phyloP scores from a whole-genome alignment of 2,888 invertebrate species.

The Cataglyphis altisquamis region DNA sequence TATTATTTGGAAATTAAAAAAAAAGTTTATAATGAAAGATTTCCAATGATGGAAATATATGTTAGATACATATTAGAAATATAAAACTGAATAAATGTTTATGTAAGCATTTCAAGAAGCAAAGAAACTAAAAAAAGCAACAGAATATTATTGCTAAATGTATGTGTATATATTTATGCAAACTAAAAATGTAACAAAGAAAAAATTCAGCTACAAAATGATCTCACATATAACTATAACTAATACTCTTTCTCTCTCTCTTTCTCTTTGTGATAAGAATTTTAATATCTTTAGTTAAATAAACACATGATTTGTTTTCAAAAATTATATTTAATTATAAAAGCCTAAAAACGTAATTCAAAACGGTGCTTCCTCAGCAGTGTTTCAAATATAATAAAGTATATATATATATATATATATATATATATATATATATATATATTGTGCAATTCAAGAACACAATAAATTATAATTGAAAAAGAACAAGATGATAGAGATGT shows the following conservation, averaged over 20 bases:
- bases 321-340: constrained; percentile 4
- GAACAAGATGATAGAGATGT: background rate
- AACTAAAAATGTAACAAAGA: constrained; percentile 24
- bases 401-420: background rate
- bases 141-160: constrained; percentile 2
- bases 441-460: background rate
- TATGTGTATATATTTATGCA: background rate
- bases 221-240: constrained; percentile 20
- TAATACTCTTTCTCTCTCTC: background rate
- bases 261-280: background rate
- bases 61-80: background rate
- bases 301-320: constrained; percentile 14
- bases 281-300: background rate
- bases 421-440: background rate
- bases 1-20: background rate
- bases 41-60: background rate
- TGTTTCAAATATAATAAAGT: constrained; percentile 9
- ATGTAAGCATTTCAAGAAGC: background rate
- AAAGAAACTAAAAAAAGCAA: background rate
- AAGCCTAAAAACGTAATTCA: background rate
- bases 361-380: background rate
- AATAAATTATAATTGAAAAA: background rate
- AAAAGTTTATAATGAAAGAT: background rate
- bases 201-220: constrained; percentile 26
- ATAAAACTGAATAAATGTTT: constrained; percentile 18